Evolutionary conservation across 37 sponge, comb jelly and placozoan genomes (phyloP).

Genomic region (Halichondria panicea): DNA sequence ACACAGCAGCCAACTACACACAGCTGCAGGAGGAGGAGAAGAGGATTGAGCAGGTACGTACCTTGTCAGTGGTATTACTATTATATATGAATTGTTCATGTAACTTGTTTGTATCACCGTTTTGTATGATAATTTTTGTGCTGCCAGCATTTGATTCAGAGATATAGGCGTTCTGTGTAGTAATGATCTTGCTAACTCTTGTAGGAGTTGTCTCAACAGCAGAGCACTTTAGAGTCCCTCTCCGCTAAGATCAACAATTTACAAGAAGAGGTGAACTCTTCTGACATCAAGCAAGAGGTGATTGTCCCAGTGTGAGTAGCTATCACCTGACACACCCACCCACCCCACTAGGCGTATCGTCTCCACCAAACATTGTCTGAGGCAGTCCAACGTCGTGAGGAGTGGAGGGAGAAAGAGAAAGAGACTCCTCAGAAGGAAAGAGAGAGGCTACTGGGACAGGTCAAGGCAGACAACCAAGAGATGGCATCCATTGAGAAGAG

Average conservation of each 20-base stretch:
- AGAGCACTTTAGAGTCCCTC: conserved; percentile 32
- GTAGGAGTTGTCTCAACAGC: conserved; percentile 51
- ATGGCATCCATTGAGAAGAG: conserved; percentile 74
- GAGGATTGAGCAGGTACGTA: conserved; percentile 29
- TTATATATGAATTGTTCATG: neutral
- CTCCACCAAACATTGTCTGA: conserved; percentile 61
- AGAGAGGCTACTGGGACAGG: conserved; percentile 80
- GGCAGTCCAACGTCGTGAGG: conserved; percentile 30
- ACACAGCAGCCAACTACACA: conserved; percentile 18
- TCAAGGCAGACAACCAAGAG: conserved; percentile 91
- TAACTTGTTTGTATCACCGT: neutral
- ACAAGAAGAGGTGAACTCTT: conserved; percentile 55
- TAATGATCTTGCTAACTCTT: neutral
- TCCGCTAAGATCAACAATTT: conserved; percentile 26
- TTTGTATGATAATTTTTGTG: neutral
- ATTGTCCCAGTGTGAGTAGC: neutral
- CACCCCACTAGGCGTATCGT: conserved; percentile 20
- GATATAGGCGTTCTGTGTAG: too few species aligned
- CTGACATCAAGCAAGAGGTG: conserved; percentile 62
- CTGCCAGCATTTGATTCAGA: neutral
- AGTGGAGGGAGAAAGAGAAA: conserved; percentile 67
- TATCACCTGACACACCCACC: too few species aligned
- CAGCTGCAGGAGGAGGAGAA: conserved; percentile 42
- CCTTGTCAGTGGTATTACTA: neutral
- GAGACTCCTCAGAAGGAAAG: conserved; percentile 83